Evolutionary conservation across 2,797 vertebrate species (phyloP), one percentile per base, ranked within the genome.

Genomic region (Melanotaenia trifasciata): DNA sequence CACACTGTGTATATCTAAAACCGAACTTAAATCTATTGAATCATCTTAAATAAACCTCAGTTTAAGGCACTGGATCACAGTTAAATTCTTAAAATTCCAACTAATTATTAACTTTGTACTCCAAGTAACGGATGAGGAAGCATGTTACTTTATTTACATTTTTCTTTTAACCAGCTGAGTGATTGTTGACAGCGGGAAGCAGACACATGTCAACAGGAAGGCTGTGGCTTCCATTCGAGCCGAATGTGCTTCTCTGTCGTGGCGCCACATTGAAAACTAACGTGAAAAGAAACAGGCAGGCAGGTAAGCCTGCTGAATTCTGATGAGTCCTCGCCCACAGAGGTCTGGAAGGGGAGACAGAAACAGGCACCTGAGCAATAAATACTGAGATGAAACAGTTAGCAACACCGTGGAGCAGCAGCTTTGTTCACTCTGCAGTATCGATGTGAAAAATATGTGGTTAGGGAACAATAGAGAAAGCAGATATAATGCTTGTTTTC

Each of bases 281-380:
- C 67, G 33, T 74, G 83, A 81, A 74, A 64, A 83, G 81, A 82
- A 76, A 71, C 71, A 76, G 84, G 76, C 77, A 66, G 77, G 67
- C 70, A 69, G 87, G 81, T 82, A 26, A 85, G 69, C 70, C 63
- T 58, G 70, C 78, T 75, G 88, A 80, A 89, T 91, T 66, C 87
- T 74, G 82, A 91, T 90, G 76, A 90, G 84, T n/a, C 76, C 84
- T 74, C 74, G 8, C 65, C 71, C 53, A 30, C 73, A 5, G 56
- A 87, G 81, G 75, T 68, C 74, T 38, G 64, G 53, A 36, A 74
- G 75, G 14, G 38, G 61, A 63, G 80, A 58, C 70, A 69, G 74
- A 61, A 45, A 67, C 67, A 74, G 72, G 80, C 68, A 85, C 84
- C 85, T 84, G 82, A 88, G 72, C 16, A 33, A 65, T 73, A 10